Evolutionary conservation across 2,888 invertebrate genomes (phyloP), one percentile per base, ranked within the genome.

Genomic region (Drosophila stalkeri): DNA sequence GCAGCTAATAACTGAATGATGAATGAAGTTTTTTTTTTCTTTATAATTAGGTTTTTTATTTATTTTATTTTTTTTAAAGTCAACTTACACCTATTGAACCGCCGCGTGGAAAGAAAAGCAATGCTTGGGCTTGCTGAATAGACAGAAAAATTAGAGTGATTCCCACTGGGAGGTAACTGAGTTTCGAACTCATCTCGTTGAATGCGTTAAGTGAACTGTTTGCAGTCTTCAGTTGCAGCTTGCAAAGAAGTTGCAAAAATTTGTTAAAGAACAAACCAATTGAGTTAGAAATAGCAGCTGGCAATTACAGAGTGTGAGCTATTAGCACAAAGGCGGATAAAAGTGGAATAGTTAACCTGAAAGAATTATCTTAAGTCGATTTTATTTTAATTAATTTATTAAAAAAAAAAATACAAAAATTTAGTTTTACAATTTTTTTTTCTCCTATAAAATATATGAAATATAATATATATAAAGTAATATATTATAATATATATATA

Each of bases 1-100:
- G 96, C 96, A 14, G 96, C 88, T 86, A 96, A 95, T 20, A 95
- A 93, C 96, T 96, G 92, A 31, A 55, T 55, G 39, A 41, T 12
- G 57, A 23, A 93, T 93, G 14, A 57, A 8, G 16, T 51, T 51
- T 35, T 20, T 51, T n/a, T 37, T 12, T 37, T n/a, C 16, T 37
- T 37, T 41, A 33, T 27, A 37, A 43, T 31, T 3, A 2, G 14
- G 7, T 43, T 37, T 9, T 1, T 14, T 35, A 9, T 14, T 0
- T 4, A 6, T 31, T 55, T n/a, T 6, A 2, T 1, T 23, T 9
- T n/a, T 9, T 1, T 51, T 60, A 0, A 27, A 8, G n/a, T 41
- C 16, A 2, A 18, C 11, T 87, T 77, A 91, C 91, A 8, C 92
- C 91, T 66, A 89, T 69, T 23, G 91, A 86, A 41, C 82, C 81